These are phyloP conservation scores for Unio pictorum DNA, from an alignment of 2,888 invertebrate species.

Conservation along the genomic window DNA sequence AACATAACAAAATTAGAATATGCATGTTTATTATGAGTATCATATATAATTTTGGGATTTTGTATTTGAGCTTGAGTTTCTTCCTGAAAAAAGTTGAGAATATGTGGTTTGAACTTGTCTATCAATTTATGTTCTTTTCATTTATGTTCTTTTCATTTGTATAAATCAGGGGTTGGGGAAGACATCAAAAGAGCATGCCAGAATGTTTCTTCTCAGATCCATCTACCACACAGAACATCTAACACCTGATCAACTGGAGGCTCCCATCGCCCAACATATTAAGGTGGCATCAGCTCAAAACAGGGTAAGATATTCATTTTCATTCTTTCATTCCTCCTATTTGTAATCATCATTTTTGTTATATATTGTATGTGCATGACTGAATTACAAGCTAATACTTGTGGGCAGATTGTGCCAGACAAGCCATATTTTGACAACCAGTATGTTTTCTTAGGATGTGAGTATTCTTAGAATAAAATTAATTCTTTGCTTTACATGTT, in stretches of 20 bases:
- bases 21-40: too few relatives aligned
- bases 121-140: background rate
- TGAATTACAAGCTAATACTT: too few relatives aligned
- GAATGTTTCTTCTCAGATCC: slow-evolving; percentile 47
- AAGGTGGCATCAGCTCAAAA: slow-evolving; percentile 39
- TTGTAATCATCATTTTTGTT: background rate
- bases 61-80: background rate
- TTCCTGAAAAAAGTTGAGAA: too few relatives aligned
- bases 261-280: slow-evolving; percentile 45
- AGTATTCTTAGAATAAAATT: background rate
- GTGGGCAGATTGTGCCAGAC: too few relatives aligned
- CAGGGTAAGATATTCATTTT: slow-evolving; percentile 33
- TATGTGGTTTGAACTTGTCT: too few relatives aligned
- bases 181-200: slow-evolving; percentile 31
- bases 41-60: background rate
- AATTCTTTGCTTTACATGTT: background rate
- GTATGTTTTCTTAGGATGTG: background rate
- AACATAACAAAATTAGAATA: too few relatives aligned
- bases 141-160: background rate
- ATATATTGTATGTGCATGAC: background rate
- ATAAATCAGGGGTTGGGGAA: slow-evolving; percentile 37
- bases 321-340: background rate
- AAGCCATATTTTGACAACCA: background rate
- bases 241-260: slow-evolving; percentile 21
- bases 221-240: slow-evolving; percentile 53